Percentiles rank a stretch among this genome's conserved stretches.
Conservation (phyloP, 2,797 vertebrate genomes). For the Pantherophis alleghaniensis region DNA sequence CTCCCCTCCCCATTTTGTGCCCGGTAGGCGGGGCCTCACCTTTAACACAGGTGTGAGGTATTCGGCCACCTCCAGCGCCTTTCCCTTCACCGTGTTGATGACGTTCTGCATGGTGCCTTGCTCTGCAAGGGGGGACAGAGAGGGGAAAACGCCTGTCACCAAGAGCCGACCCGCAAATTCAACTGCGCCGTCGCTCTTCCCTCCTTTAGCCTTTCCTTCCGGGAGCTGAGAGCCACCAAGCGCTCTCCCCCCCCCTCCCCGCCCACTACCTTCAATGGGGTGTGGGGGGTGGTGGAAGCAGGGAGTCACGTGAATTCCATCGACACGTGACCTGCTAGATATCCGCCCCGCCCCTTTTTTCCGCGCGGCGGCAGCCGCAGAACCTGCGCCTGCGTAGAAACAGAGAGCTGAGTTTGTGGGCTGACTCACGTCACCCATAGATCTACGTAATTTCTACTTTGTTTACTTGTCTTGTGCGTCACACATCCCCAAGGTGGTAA, state of each 20-base stretch:
- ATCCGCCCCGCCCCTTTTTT: not conserved
- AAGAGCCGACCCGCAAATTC: not conserved
- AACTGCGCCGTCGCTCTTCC: not conserved
- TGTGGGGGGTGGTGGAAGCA: slow-evolving; percentile 65
- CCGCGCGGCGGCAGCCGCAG: too few species aligned
- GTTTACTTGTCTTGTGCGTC: not conserved
- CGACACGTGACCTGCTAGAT: not conserved
- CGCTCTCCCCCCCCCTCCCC: not conserved
- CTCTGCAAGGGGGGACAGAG: slow-evolving; percentile 12
- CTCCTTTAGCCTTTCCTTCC: not conserved
- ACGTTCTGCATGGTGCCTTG: slow-evolving; percentile 86
- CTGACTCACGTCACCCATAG: not conserved
- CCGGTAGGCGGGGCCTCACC: slow-evolving; percentile 67
- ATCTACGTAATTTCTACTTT: not conserved
- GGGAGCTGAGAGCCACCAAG: not conserved
- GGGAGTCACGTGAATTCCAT: slow-evolving; percentile 8
- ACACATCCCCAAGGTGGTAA: not conserved
- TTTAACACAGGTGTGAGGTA: slow-evolving; percentile 91
- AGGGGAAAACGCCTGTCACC: not conserved
- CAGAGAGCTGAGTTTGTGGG: not conserved
- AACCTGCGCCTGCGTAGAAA: not conserved
- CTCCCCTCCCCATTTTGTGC: not conserved
- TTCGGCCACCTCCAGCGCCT: slow-evolving; percentile 91
- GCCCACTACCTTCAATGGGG: slow-evolving; percentile 36
- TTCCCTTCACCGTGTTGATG: slow-evolving; percentile 92